Base-by-base conservation (phyloP, 2,113 vertebrate species). In the Pogonocichla stellata region DNA sequence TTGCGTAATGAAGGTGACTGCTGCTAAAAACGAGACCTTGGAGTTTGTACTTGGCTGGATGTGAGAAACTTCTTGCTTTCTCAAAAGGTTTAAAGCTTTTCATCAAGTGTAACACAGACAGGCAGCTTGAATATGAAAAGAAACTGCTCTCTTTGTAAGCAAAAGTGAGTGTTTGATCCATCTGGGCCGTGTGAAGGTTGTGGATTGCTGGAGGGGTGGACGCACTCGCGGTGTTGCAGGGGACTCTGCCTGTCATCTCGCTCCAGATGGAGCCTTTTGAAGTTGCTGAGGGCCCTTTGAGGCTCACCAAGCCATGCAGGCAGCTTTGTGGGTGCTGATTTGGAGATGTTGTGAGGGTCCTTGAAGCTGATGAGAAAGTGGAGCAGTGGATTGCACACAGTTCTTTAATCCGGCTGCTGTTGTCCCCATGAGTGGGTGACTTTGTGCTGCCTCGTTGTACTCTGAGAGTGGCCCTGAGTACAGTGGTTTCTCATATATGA, bases 361-460 rank as follows among this genome's bases (percentile, higher is more conserved):
- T 93, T 86, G 88, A 90, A 93, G 40, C 85, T 69, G 82, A 40
- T 92, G 88, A 77, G 85, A 90, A 95, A 83, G 74, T 1, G 36
- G 60, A 90, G 64, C 45, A 43, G 64, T 36, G 56, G 2, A 12
- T 65, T 0, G 0, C 0, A 0, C 11, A 33, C 8, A 0, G 36
- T 67, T 80, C 92, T 92, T 83, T 60, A 42, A 80, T 48, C 66
- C 0, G 1, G 36, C 64, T 90, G 85, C 45, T 50, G 45, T 12
- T 87, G 66, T 79, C 47, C 57, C 77, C 8, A 0, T 43, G 67
- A 83, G 62, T 34, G 83, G 51, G 81, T 65, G 93, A 72, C 38
- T 94, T 92, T 90, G 72, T 88, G 48, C 53, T 86, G 92, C 65
- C 77, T 94, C 2, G 0, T 34, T 75, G 66, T 71, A 3, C 45